phyloP scores from a whole-genome alignment of 1,140 invertebrate genomes.

The Diploscapter pachys region DNA sequence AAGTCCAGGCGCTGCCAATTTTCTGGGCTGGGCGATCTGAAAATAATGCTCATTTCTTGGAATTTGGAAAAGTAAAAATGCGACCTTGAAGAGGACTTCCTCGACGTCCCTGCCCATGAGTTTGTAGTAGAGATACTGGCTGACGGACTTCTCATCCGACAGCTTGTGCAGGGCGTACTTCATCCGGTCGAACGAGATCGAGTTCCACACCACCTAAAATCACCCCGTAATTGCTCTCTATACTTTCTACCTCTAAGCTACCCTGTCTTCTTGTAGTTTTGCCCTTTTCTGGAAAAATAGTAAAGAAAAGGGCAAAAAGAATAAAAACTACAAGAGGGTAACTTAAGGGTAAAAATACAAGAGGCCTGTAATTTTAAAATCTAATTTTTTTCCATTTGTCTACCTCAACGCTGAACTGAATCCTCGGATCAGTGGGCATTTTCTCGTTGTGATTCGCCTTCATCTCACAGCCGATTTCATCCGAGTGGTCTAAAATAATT shows the following conservation, averaged over 20 bases:
- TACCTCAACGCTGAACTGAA: constrained; percentile 93
- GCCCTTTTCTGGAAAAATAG: too few species aligned
- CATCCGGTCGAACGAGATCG: constrained; percentile 92
- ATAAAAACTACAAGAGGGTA: too few species aligned
- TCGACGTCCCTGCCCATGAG: constrained; percentile 93
- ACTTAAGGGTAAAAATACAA: too few species aligned
- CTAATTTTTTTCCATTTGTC: too few species aligned
- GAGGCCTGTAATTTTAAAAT: too few species aligned
- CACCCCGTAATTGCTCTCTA: neutral
- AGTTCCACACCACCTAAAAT: constrained; percentile 85
- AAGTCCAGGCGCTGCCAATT: constrained; percentile 91
- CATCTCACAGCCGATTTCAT: constrained; percentile 94
- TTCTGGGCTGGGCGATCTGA: constrained; percentile 70
- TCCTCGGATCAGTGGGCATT: constrained; percentile 54
- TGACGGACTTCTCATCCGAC: constrained; percentile 73
- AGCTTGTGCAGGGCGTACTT: constrained; percentile 15
- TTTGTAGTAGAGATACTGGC: constrained; percentile 93
- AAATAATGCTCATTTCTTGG: constrained; percentile 67
- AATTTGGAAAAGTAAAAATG: constrained; percentile 65
- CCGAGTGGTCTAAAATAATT: constrained; percentile 74
- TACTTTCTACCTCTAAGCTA: constrained; percentile 3
- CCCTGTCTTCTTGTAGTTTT: neutral
- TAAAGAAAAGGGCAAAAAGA: too few species aligned
- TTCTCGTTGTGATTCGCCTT: constrained; percentile 67
- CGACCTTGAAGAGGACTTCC: constrained; percentile 72